phyloP scores from a whole-genome alignment of 2,113 vertebrate genomes.

The Protobothrops flavoviridis region DNA sequence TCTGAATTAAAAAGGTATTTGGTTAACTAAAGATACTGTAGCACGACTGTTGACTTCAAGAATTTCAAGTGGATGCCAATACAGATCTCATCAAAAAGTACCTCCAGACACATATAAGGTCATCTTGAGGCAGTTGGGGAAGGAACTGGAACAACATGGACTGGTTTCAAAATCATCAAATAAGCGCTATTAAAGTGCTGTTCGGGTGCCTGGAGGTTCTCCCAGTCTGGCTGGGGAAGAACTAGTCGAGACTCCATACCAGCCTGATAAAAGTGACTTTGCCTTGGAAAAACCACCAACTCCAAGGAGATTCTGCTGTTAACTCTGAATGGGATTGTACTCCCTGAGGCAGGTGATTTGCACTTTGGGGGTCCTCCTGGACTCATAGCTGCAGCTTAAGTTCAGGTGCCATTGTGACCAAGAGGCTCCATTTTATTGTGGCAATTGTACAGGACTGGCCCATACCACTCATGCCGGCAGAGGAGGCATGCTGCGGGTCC shows the following conservation, averaged over 20 bases:
- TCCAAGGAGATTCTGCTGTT: neutral
- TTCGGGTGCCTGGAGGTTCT: neutral
- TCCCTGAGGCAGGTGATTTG: neutral
- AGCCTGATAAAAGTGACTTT: neutral
- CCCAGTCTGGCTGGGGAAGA: neutral
- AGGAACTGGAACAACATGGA: neutral
- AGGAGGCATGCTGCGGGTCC: no score
- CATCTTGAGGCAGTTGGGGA: neutral
- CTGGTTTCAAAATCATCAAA: neutral
- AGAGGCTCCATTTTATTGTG: neutral
- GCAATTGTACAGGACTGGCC: neutral
- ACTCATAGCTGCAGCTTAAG: neutral
- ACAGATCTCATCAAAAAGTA: neutral
- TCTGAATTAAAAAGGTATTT: neutral
- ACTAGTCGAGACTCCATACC: neutral
- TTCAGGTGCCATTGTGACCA: neutral
- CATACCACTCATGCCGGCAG: no score
- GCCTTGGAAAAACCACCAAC: neutral
- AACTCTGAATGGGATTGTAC: neutral
- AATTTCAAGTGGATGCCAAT: no score
- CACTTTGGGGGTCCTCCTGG: neutral
- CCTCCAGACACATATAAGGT: neutral
- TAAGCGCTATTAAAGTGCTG: neutral
- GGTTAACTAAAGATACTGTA: neutral
- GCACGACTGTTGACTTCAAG: neutral